Evolutionary conservation across 2,888 invertebrate species (phyloP).

Genomic region (Ischnus inquisitorius): DNA sequence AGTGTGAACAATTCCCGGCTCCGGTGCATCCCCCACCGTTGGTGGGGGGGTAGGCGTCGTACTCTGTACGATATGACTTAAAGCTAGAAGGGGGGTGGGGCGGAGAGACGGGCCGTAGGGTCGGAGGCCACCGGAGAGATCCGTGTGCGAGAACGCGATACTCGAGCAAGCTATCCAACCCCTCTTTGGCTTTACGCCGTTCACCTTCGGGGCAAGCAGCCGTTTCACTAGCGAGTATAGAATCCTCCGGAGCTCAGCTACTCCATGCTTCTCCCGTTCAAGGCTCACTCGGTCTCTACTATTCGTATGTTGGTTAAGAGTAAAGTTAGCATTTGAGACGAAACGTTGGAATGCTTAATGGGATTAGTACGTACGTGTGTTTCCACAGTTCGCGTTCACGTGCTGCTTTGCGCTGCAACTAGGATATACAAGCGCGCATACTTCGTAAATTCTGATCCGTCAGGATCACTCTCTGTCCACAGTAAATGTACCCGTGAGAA

Average conservation of each 20-base stretch:
- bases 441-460: slow-evolving; percentile 26
- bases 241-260: slow-evolving; percentile 3
- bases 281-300: neutral
- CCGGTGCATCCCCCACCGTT: slow-evolving; percentile 20
- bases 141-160: slow-evolving; percentile 49
- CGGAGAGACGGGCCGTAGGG: slow-evolving; percentile 21
- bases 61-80: slow-evolving; percentile 46
- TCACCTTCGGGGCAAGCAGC: slow-evolving; percentile 41
- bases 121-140: slow-evolving; percentile 44
- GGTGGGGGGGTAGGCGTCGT: slow-evolving; percentile 1
- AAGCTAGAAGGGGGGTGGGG: slow-evolving; percentile 44
- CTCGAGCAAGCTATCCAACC: slow-evolving; percentile 30
- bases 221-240: slow-evolving; percentile 28
- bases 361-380: slow-evolving; percentile 74
- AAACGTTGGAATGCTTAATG: slow-evolving; percentile 72
- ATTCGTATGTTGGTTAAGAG: slow-evolving; percentile 63
- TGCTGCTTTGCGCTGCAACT: slow-evolving; percentile 28
- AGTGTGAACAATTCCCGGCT: slow-evolving; percentile 75
- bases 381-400: slow-evolving; percentile 57
- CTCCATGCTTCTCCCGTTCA: slow-evolving; percentile 13
- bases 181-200: slow-evolving; percentile 15
- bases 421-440: slow-evolving; percentile 5
- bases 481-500: neutral
- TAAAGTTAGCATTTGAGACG: slow-evolving; percentile 74
- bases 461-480: slow-evolving; percentile 26